Evolutionary conservation across 2,888 invertebrate species (phyloP), one percentile per base, ranked within the genome.

Genomic region (Biston betularia): DNA sequence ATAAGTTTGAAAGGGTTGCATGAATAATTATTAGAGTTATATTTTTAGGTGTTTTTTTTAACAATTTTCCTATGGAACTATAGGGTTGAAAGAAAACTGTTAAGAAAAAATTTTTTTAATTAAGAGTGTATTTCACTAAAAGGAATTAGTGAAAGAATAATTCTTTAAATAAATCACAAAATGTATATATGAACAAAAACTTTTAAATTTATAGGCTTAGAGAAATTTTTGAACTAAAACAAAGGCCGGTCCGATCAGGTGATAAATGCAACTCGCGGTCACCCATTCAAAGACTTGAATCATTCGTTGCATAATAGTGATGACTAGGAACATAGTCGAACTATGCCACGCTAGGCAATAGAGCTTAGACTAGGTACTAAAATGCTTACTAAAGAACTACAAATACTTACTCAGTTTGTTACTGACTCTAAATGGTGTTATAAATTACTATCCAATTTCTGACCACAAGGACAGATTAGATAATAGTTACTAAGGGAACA

Each of bases 391-490:
- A 9, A 9, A 15, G 7, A 11, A 12, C 46, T 45, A 14, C 8
- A 48, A 48, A 48, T 33, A 45, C 45, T 5, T 10, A 45, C 6
- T 6, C 14, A 11, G 14, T 5, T 53, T 5, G 7, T 14, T 42
- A 7, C 54, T 1, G 42, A 54, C 38, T 38, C 40, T 40, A 54
- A 59, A 68, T 56, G 59, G 50, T 33, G 34, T 50, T 63, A 64
- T 71, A 71, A 69, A 71, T 71, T 46, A 63, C 35, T 62, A 54
- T 35, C 38, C 65, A 63, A 50, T 68, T 61, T 67, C 42, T 67
- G 68, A 70, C 66, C 71, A 65, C 69, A 60, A 58, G 57, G 57
- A 57, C 38, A 53, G 38, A 15, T 53, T 15, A 40, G 11, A 9
- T n/a, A 38, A 53, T 14, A 48, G 34, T 59, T 45, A 48, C 48